A percentile compares a stretch with the other conserved stretches of the same genome.
Evolutionary conservation across 2,113 vertebrate species (phyloP).

Genomic region (Xiphorhynchus elegans): DNA sequence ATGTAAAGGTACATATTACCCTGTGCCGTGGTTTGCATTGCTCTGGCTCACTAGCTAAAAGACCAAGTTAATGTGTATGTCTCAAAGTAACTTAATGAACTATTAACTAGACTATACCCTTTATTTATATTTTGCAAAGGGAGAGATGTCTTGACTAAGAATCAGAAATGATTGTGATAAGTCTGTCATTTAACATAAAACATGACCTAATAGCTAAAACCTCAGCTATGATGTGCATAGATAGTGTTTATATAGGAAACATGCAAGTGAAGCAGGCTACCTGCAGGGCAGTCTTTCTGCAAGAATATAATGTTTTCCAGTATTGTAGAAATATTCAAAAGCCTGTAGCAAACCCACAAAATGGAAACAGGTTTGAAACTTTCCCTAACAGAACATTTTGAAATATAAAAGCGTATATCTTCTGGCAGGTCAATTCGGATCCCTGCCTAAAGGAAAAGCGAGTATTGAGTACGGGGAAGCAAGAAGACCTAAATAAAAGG

Average conservation of each 20-base stretch:
- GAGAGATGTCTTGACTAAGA: background rate
- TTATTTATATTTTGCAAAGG: background rate
- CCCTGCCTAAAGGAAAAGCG: background rate
- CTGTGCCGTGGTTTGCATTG: background rate
- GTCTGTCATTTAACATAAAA: background rate
- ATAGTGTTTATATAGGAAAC: background rate
- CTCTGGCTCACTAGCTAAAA: background rate
- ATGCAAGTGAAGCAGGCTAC: background rate
- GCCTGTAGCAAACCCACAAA: background rate
- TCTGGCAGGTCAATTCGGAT: background rate
- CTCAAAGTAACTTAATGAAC: background rate
- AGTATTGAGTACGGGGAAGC: background rate
- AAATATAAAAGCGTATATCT: background rate
- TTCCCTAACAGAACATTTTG: background rate
- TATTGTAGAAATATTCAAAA: background rate
- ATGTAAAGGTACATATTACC: background rate
- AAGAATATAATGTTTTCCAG: background rate
- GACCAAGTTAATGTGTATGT: background rate
- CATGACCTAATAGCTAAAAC: background rate
- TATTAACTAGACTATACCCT: background rate
- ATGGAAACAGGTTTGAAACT: background rate
- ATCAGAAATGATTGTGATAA: background rate
- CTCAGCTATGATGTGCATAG: background rate
- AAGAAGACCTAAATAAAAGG: background rate
- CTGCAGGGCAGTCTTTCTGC: background rate